These are phyloP conservation scores for Noturus placidus DNA, from an alignment of 2,113 vertebrate genomes.

Conservation along the genomic window DNA sequence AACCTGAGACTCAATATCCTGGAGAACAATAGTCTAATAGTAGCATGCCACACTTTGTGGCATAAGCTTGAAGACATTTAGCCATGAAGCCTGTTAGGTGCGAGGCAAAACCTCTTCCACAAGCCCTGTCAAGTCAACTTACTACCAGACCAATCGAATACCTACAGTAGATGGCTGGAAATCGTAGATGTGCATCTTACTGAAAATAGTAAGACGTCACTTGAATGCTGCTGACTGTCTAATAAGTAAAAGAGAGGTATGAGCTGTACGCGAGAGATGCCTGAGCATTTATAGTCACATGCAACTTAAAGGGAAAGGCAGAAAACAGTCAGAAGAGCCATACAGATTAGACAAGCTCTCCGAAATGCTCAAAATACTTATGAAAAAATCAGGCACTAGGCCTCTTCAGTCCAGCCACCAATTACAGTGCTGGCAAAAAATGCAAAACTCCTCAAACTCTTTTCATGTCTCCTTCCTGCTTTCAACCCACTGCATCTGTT, in stretches of 20 bases:
- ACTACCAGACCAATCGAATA: not conserved
- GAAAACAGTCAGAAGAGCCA: not conserved
- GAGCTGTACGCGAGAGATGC: not conserved
- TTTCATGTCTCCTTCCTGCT: constrained; percentile 55
- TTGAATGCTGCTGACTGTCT: not conserved
- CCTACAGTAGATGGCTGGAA: not conserved
- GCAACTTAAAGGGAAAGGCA: not conserved
- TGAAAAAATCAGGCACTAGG: not conserved
- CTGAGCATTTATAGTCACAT: not conserved
- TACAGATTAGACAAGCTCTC: constrained; percentile 17
- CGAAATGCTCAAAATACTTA: not conserved
- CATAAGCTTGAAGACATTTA: not conserved
- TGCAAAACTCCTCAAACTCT: not conserved
- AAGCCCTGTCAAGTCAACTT: not conserved
- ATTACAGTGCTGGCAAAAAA: not conserved
- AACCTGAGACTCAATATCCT: constrained; percentile 17
- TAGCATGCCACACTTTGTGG: not conserved
- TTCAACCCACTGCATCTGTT: constrained; percentile 64
- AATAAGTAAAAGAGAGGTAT: not conserved
- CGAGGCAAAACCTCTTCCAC: not conserved
- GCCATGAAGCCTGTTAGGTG: not conserved
- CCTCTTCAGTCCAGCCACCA: not conserved
- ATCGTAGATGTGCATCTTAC: not conserved
- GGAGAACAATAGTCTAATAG: not conserved
- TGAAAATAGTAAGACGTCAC: not conserved